Conservation (phyloP, 2,888 invertebrate genomes). For the Ectobius pallidus region DNA sequence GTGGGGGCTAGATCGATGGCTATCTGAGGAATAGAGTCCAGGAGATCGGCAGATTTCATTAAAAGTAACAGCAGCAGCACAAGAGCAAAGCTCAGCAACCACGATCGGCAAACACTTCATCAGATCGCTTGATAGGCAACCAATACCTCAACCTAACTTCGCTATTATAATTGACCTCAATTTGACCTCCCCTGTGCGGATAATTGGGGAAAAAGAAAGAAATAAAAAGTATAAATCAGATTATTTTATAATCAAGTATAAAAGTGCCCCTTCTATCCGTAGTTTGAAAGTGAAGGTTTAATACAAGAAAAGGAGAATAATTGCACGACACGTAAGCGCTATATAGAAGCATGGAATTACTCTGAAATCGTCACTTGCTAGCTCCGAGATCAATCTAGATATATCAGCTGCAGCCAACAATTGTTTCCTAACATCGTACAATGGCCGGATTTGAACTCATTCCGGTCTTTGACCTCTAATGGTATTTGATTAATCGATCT, state of each 20-base stretch:
- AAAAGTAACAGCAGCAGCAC: neutral
- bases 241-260: slow-evolving; percentile 13
- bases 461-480: neutral
- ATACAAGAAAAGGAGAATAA: neutral
- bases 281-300: neutral
- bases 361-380: slow-evolving; percentile 5
- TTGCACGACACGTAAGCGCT: slow-evolving; percentile 6
- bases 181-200: slow-evolving; percentile 9
- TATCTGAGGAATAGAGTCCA: neutral
- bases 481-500: slow-evolving; percentile 11
- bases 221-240: slow-evolving; percentile 3
- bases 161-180: slow-evolving; percentile 19
- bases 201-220: neutral
- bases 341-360: slow-evolving; percentile 4
- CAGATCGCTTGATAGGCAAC: slow-evolving; percentile 1
- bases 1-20: neutral
- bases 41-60: neutral
- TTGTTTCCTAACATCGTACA: slow-evolving; percentile 13
- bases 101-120: slow-evolving; percentile 16
- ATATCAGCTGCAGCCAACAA: neutral
- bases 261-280: neutral
- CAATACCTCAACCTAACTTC: neutral
- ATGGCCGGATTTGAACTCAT: slow-evolving; percentile 14
- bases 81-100: neutral
- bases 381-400: slow-evolving; percentile 11